Percentiles rank a stretch among this genome's conserved stretches.
phyloP scores from a whole-genome alignment of 2,113 vertebrate species.

The Scomber japonicus region DNA sequence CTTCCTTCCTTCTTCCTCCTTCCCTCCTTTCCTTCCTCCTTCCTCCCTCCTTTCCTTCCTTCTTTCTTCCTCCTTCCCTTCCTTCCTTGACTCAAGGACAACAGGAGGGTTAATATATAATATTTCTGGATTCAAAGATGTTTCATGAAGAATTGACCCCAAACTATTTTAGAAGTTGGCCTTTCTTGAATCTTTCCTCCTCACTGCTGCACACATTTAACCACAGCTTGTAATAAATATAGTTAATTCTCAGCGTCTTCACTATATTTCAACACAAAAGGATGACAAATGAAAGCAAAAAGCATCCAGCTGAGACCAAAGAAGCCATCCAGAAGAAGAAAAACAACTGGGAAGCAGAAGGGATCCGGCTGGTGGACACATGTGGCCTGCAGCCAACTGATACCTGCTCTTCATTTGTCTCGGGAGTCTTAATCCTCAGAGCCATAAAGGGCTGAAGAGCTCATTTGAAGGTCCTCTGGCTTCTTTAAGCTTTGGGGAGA shows the following conservation, averaged over 20 bases:
- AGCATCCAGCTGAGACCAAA: constrained; percentile 35
- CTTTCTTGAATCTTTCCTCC: constrained; percentile 6
- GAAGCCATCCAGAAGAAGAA: background rate
- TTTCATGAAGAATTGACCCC: background rate
- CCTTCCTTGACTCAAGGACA: too few relatives aligned
- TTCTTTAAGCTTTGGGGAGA: constrained; percentile 15
- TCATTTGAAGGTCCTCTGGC: constrained; percentile 51
- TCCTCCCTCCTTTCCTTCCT: too few relatives aligned
- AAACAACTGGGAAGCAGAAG: background rate
- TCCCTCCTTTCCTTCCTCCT: too few relatives aligned
- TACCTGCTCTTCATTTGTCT: constrained; percentile 29
- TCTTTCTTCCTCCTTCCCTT: too few relatives aligned
- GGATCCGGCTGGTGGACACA: background rate
- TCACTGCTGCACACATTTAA: constrained; percentile 1
- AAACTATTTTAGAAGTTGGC: background rate
- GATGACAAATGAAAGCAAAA: constrained; percentile 36
- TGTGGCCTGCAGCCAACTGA: constrained; percentile 29
- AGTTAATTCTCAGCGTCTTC: background rate
- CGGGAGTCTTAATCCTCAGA: constrained; percentile 25
- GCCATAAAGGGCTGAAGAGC: constrained; percentile 52
- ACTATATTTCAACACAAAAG: background rate
- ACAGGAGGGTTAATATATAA: background rate
- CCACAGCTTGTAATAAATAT: background rate
- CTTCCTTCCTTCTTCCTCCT: too few relatives aligned
- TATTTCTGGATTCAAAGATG: background rate